Base-by-base conservation (phyloP, 1,140 invertebrate species). In the Potamilus streckersoni region DNA sequence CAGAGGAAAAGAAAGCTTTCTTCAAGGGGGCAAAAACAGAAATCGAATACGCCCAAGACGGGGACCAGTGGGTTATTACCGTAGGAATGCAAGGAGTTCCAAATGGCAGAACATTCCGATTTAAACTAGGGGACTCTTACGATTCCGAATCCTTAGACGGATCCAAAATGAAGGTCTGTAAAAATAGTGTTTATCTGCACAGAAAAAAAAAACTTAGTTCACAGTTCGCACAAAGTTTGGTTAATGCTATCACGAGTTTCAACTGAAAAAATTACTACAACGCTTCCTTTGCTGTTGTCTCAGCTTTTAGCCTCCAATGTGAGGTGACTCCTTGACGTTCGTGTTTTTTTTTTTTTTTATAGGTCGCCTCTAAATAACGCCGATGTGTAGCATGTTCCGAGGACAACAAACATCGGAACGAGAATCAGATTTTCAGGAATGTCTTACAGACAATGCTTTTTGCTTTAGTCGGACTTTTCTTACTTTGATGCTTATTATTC, bases 111-210 rank as follows among this genome's bases (percentile, higher is more conserved):
- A 79, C 79, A 49, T 83, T 83, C 69, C 63, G 73, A 19, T 83
- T 83, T 64, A 79, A 78, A 61, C 72, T 82, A 2, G 82, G 82
- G 2, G 72, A 83, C 63, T 67, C 77, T 16, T 83, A 83, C 60
- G 77, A 83, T 27, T 83, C 82, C 5, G 82, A 77, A 15, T 80
- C 79, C 38, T 69, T 83, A 16, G 82, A 83, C 61, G 82, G 82
- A 2, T 80, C 82, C 2, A 79, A 80, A 1, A 69, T 83, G 67
- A 82, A 77, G 76, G 81, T 82, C 59, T 15, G 64, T 27, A 27
- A n/a, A 15, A n/a, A 19, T n/a, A 15, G 63, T 20, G 23, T 3
- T 38, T 17, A 14, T 13, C 17, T 65, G 19, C 6, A 17, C 20
- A 65, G 16, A 23, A 27, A 65, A 5, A 5, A 23, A 65, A 12